These are phyloP conservation scores for Brachyopa scutellaris DNA, from an alignment of 2,888 invertebrate species.

Conservation along the genomic window DNA sequence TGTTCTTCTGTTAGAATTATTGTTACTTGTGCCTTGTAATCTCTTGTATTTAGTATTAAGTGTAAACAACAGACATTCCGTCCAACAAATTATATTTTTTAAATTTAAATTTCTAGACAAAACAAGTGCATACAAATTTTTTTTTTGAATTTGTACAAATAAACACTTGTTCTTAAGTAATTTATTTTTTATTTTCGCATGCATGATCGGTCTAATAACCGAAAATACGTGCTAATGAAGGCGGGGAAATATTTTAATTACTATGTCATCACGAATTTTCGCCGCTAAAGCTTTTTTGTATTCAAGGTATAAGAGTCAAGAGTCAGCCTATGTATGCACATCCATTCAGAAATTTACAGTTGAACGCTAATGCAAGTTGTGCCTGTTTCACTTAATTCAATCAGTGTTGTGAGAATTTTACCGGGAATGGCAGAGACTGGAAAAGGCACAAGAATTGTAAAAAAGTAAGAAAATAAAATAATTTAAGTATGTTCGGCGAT, in stretches of 20 bases:
- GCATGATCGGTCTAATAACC: constrained; percentile 1
- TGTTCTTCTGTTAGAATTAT: constrained; percentile 13
- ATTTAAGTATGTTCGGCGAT: neutral
- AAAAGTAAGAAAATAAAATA: neutral
- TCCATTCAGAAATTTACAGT: neutral
- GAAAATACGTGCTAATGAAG: neutral
- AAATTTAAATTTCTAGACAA: neutral
- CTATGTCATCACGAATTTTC: constrained; percentile 15
- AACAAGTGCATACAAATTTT: neutral
- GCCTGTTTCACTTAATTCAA: neutral
- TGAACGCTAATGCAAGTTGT: neutral
- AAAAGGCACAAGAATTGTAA: neutral
- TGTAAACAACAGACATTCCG: constrained; percentile 7
- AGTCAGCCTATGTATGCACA: no score
- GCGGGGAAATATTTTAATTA: constrained; percentile 41
- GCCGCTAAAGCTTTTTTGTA: neutral
- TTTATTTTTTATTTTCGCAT: neutral
- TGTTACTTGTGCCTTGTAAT: constrained; percentile 38
- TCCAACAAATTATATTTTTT: constrained; percentile 17
- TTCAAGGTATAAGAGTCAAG: neutral
- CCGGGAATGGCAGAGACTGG: neutral
- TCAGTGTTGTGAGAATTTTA: neutral
- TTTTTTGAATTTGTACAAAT: constrained; percentile 34
- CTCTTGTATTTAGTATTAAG: neutral
- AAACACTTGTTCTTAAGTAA: constrained; percentile 20